Evolutionary conservation across 2,113 vertebrate genomes (phyloP), one percentile per base, ranked within the genome.

Genomic region (Salvelinus fontinalis): DNA sequence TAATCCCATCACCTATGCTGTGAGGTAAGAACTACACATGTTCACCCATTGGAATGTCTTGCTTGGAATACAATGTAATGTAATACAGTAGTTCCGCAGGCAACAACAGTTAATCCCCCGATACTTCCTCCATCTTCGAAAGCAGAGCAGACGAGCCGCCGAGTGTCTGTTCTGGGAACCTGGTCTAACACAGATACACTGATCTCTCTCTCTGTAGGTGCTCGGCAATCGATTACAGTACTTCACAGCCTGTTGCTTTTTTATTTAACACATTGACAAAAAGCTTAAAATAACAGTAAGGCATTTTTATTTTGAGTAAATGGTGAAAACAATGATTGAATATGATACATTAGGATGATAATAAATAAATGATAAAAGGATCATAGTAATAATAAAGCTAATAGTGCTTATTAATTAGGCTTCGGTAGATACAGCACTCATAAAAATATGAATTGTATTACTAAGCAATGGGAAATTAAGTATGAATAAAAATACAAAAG

Each of bases 61-160:
- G 75, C 74, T 75, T 27, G 72, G 78, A 76, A 78, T 62, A 90
- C 91, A 84, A 77, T 93, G 93, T 90, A 91, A 93, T 92, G 85
- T 90, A 92, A 85, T 76, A 72, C 73, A 34, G 76, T 81, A 90
- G 91, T 89, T 91, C 93, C 91, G 94, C 93, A 54, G 87, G 94
- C 90, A 91, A 94, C 94, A 93, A 92, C 81, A 65, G 12, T 90
- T 93, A 93, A 95, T 95, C 95, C 95, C 92, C 94, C 90, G 88
- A 88, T 90, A 96, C 96, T 96, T 96, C 95, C 96, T 97, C 95
- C 96, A 97, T 97, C 94, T 97, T 95, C 93, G 87, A 89, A 89
- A 92, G 80, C 82, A 79, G 79, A 66, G 73, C 89, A 81, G 68
- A 83, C 80, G 78, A 92, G 92, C 93, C 82, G 86, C 85, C 76